A percentile compares a stretch with the other conserved stretches of the same genome.
phyloP scores from a whole-genome alignment of 2,888 invertebrate genomes.

The Plusia festucae region DNA sequence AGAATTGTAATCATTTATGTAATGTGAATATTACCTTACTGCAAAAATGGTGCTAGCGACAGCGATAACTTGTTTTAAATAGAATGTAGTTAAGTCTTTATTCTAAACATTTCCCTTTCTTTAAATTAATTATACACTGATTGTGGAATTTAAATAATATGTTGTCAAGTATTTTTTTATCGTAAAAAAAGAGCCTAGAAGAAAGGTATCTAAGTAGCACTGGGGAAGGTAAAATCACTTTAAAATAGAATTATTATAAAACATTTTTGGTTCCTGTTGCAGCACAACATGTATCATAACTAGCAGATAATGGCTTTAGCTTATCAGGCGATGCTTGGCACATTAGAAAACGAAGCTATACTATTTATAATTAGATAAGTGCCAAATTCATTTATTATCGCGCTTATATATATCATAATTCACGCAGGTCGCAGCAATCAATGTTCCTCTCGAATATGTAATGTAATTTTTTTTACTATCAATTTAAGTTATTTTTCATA shows the following conservation, averaged over 20 bases:
- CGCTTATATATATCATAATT: constrained; percentile 53
- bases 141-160: constrained; percentile 19
- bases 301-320: constrained; percentile 31
- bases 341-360: constrained; percentile 49
- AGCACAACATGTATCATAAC: constrained; percentile 42
- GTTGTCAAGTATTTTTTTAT: constrained; percentile 25
- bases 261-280: constrained; percentile 39
- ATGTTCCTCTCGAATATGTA: constrained; percentile 74
- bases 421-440: constrained; percentile 62
- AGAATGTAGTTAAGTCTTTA: constrained; percentile 52
- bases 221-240: constrained; percentile 17
- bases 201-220: constrained; percentile 17
- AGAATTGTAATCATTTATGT: constrained; percentile 43
- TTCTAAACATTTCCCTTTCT: constrained; percentile 43
- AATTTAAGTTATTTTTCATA: constrained; percentile 59
- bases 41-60: constrained; percentile 60
- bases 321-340: constrained; percentile 49
- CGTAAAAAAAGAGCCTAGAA: constrained; percentile 26
- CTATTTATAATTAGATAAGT: constrained; percentile 67
- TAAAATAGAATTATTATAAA: constrained; percentile 5
- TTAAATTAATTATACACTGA: constrained; percentile 22
- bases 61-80: constrained; percentile 52
- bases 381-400: constrained; percentile 73
- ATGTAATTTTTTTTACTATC: constrained; percentile 57
- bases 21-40: constrained; percentile 36